Conservation (phyloP, 2,113 vertebrate genomes). For the Pithys albifrons region DNA sequence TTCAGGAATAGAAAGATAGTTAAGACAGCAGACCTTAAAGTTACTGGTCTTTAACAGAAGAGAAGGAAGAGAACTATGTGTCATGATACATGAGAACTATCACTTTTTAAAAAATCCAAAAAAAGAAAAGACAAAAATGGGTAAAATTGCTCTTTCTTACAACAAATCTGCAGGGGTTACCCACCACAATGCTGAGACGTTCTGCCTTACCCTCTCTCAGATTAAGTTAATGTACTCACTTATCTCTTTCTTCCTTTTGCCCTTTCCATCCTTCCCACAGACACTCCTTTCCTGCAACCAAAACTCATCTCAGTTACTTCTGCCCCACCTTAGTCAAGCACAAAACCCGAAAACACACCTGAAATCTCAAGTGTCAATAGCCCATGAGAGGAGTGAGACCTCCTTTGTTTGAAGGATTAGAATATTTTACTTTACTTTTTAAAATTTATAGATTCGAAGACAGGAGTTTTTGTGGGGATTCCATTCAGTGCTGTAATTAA, state of each 20-base stretch:
- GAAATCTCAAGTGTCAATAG: neutral
- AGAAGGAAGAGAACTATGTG: neutral
- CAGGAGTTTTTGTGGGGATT: accelerated
- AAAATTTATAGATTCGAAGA: neutral
- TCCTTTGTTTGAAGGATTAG: neutral
- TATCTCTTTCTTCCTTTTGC: neutral
- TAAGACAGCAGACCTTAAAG: neutral
- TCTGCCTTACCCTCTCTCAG: neutral
- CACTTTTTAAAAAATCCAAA: neutral
- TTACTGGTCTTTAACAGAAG: neutral
- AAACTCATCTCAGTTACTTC: neutral
- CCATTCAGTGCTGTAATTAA: neutral
- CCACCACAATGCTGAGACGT: neutral
- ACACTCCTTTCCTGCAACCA: neutral
- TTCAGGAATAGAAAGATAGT: neutral
- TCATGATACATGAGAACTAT: neutral
- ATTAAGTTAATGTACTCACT: neutral
- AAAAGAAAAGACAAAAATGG: neutral
- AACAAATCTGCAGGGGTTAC: neutral
- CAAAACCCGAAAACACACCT: neutral
- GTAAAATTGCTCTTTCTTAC: accelerated
- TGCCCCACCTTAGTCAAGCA: neutral
- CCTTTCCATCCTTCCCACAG: neutral
- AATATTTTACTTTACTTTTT: neutral
- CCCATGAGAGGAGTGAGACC: accelerated